phyloP scores from a whole-genome alignment of 1,140 invertebrate genomes.

The Theocolax elegans region DNA sequence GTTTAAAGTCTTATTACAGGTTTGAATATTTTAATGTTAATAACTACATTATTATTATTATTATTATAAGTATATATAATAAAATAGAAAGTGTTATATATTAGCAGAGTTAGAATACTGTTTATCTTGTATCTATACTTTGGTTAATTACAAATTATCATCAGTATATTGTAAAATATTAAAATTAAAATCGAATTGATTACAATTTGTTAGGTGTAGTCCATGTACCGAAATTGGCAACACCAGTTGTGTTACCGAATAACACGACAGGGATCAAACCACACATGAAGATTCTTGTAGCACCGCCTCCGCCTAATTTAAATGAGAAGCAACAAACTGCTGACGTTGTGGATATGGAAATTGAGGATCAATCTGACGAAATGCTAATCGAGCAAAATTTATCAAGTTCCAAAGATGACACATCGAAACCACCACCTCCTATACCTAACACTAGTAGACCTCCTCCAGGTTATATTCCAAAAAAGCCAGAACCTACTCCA shows the following conservation, averaged over 20 bases:
- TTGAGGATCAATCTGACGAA: constrained; percentile 65
- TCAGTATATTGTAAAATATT: too few species aligned
- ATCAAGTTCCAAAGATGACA: constrained; percentile 42
- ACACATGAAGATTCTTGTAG: constrained; percentile 62
- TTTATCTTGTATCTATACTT: too few species aligned
- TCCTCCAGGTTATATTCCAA: constrained; percentile 31
- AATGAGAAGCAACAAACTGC: constrained; percentile 53
- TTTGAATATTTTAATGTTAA: too few species aligned
- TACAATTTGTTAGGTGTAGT: constrained; percentile 54
- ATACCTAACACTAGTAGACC: constrained; percentile 34
- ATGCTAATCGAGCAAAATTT: constrained; percentile 59
- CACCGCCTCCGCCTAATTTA: constrained; percentile 58
- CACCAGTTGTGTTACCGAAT: constrained; percentile 52
- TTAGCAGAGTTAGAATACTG: too few species aligned
- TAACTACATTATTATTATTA: too few species aligned
- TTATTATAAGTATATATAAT: too few species aligned
- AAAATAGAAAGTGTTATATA: too few species aligned
- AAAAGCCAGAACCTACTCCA: constrained; percentile 30
- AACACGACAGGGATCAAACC: constrained; percentile 41
- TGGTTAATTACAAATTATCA: too few species aligned
- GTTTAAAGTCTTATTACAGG: too few species aligned
- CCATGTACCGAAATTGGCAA: constrained; percentile 70
- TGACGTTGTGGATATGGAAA: constrained; percentile 64
- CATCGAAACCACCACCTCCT: constrained; percentile 16
- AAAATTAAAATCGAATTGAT: too few species aligned